Evolutionary conservation across 2,113 vertebrate genomes (phyloP).

Genomic region (Tamias sibiricus): DNA sequence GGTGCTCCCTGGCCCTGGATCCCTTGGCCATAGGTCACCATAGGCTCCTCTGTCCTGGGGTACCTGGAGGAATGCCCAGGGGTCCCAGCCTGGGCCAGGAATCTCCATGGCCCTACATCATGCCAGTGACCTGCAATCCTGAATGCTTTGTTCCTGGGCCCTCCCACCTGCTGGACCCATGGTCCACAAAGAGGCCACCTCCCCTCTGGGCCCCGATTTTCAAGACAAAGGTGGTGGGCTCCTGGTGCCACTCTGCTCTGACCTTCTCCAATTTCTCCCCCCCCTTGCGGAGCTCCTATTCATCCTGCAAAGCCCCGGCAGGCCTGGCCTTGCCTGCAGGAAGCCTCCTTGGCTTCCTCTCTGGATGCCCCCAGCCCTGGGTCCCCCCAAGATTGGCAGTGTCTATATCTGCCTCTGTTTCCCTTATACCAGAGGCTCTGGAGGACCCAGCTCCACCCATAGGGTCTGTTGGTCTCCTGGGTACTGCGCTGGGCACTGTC

Average conservation of each 20-base stretch:
- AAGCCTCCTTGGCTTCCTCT: not conserved
- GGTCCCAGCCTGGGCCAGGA: not conserved
- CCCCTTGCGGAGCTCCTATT: not conserved
- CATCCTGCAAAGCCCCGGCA: not conserved
- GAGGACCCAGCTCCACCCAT: not conserved
- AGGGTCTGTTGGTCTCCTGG: not conserved
- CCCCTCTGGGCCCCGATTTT: not conserved
- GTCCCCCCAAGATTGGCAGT: not conserved
- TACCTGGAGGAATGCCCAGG: not conserved
- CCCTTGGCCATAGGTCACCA: not conserved
- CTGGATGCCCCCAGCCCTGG: not conserved
- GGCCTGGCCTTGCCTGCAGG: not conserved
- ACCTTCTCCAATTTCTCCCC: not conserved
- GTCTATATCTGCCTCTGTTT: not conserved
- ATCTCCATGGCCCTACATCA: not conserved
- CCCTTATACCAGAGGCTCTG: not conserved
- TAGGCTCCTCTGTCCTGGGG: not conserved
- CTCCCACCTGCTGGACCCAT: not conserved
- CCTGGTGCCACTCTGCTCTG: not conserved
- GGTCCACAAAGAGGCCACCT: not conserved
- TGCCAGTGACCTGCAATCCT: not conserved
- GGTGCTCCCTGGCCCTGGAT: not conserved
- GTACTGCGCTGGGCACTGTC: fast-evolving
- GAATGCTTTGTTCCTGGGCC: not conserved
- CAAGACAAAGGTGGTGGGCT: not conserved